These are phyloP conservation scores for Artibeus jamaicensis DNA, from an alignment of 2,797 vertebrate genomes.

Conservation along the genomic window DNA sequence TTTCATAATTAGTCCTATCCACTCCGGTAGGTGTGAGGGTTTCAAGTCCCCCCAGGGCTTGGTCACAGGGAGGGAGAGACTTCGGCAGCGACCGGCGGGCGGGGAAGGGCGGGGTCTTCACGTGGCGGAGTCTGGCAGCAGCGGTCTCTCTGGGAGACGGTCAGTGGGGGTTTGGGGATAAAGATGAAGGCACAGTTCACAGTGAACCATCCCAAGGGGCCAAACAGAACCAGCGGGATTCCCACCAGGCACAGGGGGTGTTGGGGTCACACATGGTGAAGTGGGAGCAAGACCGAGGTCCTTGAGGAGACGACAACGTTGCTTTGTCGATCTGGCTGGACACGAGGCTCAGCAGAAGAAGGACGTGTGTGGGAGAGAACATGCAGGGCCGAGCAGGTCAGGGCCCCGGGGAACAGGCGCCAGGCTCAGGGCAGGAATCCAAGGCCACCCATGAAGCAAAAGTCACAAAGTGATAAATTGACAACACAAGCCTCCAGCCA, in stretches of 20 bases:
- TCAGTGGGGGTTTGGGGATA: not conserved
- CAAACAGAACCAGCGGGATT: not conserved
- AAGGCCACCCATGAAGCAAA: not conserved
- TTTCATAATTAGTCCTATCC: not conserved
- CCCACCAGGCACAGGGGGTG: not conserved
- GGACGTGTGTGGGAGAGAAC: not conserved
- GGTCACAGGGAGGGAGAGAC: not conserved
- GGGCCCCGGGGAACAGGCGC: not conserved
- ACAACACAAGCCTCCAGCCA: not conserved
- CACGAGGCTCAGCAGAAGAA: not conserved
- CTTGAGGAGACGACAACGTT: not conserved
- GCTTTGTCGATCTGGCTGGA: not conserved
- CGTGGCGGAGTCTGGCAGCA: not conserved
- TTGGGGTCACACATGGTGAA: not conserved
- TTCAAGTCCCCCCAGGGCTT: not conserved
- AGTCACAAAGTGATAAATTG: not conserved
- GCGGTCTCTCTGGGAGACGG: not conserved
- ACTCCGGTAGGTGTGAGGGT: not conserved
- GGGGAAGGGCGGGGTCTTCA: not conserved
- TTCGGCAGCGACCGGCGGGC: accelerated
- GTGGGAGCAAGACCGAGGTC: not conserved
- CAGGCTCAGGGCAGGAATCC: not conserved
- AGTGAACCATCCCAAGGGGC: not conserved
- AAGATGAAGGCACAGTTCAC: not conserved
- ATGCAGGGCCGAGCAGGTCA: not conserved